Evolutionary conservation across 2,888 invertebrate genomes (phyloP).

Genomic region (Caenorhabditis doughertyi): DNA sequence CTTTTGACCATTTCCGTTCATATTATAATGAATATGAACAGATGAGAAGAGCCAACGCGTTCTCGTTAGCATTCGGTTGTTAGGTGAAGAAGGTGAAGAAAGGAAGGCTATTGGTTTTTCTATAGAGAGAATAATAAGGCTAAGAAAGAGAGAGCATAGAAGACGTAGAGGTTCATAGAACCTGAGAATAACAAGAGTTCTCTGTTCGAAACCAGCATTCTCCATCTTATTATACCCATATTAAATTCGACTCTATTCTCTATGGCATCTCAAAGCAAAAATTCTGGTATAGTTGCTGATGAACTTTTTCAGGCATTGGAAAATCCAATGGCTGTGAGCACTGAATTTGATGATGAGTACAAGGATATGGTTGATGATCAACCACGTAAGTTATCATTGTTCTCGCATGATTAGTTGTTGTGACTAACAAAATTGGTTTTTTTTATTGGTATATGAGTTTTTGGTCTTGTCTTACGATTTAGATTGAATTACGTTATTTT

Average conservation of each 20-base stretch:
- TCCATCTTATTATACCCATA: too few species aligned
- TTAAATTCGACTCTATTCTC: too few species aligned
- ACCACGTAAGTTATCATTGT: not conserved
- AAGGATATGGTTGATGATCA: slow-evolving; percentile 22
- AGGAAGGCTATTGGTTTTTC: not conserved
- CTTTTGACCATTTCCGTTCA: not conserved
- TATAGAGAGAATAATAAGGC: not conserved
- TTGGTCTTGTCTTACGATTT: too few species aligned
- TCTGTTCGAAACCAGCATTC: not conserved
- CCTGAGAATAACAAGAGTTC: too few species aligned
- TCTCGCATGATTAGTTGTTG: not conserved
- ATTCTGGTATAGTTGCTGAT: not conserved
- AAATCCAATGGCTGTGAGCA: slow-evolving; percentile 58
- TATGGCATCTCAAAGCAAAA: too few species aligned
- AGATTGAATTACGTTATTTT: too few species aligned
- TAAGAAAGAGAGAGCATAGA: not conserved
- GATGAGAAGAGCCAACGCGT: slow-evolving; percentile 2
- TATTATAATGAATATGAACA: slow-evolving; percentile 2
- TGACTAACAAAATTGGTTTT: not conserved
- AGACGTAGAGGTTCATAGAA: not conserved
- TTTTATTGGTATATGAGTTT: too few species aligned
- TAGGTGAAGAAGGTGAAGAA: slow-evolving; percentile 9
- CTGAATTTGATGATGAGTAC: slow-evolving; percentile 40
- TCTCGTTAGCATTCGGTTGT: not conserved
- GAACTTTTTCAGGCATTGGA: slow-evolving; percentile 63